Percentiles rank a stretch among this genome's conserved stretches.
phyloP scores from a whole-genome alignment of 1,140 invertebrate species.

The Drosophila ficusphila region DNA sequence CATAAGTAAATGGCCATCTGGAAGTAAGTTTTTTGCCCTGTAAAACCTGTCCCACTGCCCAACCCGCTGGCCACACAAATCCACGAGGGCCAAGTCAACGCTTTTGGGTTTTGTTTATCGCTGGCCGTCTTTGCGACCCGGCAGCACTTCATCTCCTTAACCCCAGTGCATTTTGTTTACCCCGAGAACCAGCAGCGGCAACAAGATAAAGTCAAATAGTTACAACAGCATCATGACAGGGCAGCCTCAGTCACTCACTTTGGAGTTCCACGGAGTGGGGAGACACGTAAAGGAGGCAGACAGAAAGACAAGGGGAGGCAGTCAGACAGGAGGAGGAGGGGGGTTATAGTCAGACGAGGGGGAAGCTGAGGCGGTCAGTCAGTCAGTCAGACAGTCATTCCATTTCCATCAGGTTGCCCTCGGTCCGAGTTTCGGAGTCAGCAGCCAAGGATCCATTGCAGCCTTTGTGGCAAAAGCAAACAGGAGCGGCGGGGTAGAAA shows the following conservation, averaged over 20 bases:
- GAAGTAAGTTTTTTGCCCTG: not conserved
- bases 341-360: not conserved
- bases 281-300: slow-evolving; percentile 9
- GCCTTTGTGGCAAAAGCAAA: slow-evolving; percentile 47
- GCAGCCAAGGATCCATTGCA: slow-evolving; percentile 26
- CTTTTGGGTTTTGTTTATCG: slow-evolving; percentile 67
- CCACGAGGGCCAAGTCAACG: slow-evolving; percentile 30
- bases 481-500: not conserved
- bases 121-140: slow-evolving; percentile 19
- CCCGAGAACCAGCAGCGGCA: slow-evolving; percentile 50
- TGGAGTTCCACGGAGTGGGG: not conserved
- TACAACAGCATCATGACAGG: slow-evolving; percentile 70
- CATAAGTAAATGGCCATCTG: no score
- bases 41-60: not conserved
- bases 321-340: slow-evolving; percentile 1
- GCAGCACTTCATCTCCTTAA: not conserved
- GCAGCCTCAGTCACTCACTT: slow-evolving; percentile 49
- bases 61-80: slow-evolving; percentile 26
- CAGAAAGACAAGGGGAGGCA: not conserved
- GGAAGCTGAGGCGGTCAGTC: not conserved
- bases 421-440: slow-evolving; percentile 22
- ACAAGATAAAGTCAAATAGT: slow-evolving; percentile 79
- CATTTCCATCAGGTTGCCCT: slow-evolving; percentile 32
- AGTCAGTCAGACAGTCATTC: slow-evolving; percentile 7
- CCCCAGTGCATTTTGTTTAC: slow-evolving; percentile 52